Conservation (phyloP, 2,888 invertebrate genomes). For the Branchellion lobata region DNA sequence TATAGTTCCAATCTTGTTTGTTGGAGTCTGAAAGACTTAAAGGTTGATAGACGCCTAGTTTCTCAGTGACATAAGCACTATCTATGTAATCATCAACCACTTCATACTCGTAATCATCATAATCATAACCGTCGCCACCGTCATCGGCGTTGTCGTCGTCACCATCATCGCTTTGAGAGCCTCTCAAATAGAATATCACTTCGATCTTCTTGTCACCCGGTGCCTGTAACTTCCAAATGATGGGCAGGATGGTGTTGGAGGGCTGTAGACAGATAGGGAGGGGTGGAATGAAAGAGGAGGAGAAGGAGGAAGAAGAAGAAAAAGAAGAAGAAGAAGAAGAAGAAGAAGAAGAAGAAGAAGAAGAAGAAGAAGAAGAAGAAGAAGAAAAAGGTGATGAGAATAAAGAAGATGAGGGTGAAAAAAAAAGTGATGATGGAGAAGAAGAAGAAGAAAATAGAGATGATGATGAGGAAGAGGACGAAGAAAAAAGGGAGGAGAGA, state of each 20-base stretch:
- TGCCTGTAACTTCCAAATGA: constrained; percentile 24
- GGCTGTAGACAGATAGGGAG: constrained; percentile 3
- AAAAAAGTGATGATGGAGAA: neutral
- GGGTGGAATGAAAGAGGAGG: neutral
- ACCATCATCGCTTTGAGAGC: neutral
- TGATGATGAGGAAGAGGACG: too few species aligned
- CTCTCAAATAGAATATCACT: constrained; percentile 30
- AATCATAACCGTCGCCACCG: neutral
- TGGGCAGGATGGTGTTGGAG: neutral
- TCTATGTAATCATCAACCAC: too few species aligned
- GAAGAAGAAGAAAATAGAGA: neutral
- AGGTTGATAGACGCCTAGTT: too few species aligned
- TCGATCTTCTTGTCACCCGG: neutral
- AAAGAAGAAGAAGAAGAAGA: neutral
- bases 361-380: neutral
- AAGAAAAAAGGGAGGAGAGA: too few species aligned
- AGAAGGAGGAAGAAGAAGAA: neutral
- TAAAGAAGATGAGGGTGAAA: too few species aligned
- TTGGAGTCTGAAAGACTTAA: too few species aligned
- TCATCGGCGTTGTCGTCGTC: neutral
- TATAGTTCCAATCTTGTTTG: too few species aligned
- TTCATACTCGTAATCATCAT: too few species aligned
- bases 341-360: neutral
- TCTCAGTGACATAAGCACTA: neutral
- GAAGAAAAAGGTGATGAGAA: too few species aligned